phyloP scores from a whole-genome alignment of 64 coral and sea anemone genomes.

The Porites australiensis region DNA sequence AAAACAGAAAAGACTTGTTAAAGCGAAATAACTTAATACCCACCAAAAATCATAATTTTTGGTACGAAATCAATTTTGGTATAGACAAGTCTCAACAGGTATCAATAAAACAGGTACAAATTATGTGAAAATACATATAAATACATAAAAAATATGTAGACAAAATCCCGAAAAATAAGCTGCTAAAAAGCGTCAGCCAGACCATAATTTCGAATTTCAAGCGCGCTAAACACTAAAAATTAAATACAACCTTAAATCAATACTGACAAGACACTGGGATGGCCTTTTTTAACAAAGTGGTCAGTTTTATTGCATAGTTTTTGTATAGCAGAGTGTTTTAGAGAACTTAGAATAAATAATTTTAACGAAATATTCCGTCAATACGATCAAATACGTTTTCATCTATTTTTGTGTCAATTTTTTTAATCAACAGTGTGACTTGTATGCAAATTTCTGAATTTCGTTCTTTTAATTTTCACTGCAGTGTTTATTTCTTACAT shows the following conservation, averaged over 20 bases:
- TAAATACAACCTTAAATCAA: background rate
- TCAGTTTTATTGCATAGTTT: slow-evolving; percentile 29
- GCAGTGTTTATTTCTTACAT: slow-evolving; percentile 15
- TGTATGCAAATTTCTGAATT: slow-evolving; percentile 34
- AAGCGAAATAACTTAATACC: no score
- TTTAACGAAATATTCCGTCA: slow-evolving; percentile 14
- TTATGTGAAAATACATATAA: no score
- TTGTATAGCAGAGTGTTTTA: background rate
- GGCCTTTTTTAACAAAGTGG: background rate
- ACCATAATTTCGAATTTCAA: no score
- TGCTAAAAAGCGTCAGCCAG: no score
- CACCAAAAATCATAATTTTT: no score
- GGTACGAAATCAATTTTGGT: no score
- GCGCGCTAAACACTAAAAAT: background rate
- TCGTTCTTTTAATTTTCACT: slow-evolving; percentile 22
- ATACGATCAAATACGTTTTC: slow-evolving; percentile 45
- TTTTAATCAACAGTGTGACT: slow-evolving; percentile 17
- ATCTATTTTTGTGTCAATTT: slow-evolving; percentile 6
- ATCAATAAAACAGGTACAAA: no score
- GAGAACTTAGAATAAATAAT: slow-evolving; percentile 18
- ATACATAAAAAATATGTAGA: no score
- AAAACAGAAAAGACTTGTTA: no score
- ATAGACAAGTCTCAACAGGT: no score
- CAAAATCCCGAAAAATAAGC: no score
- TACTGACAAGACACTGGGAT: no score